Percentiles rank a stretch among this genome's conserved stretches.
These are phyloP conservation scores for Drosophila tripunctata DNA, from an alignment of 2,888 invertebrate genomes.

Conservation along the genomic window DNA sequence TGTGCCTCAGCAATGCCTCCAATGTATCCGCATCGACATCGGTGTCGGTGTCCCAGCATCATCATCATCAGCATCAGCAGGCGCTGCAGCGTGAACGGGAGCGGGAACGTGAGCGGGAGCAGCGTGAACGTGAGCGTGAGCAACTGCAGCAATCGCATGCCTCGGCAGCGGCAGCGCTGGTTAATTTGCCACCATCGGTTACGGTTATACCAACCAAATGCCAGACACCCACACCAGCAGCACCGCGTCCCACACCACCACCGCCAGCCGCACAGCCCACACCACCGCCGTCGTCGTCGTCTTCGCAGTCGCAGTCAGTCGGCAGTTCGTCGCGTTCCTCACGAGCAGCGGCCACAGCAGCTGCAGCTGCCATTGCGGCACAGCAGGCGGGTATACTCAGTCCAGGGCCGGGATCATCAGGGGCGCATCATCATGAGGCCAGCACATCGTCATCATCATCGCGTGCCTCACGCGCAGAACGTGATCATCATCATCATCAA, in stretches of 20 bases:
- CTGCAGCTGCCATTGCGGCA: constrained; percentile 68
- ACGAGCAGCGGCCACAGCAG: constrained; percentile 74
- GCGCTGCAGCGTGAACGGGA: constrained; percentile 82
- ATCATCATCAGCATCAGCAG: constrained; percentile 43
- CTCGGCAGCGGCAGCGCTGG: constrained; percentile 72
- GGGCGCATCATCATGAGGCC: constrained; percentile 72
- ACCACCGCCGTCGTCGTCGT: constrained; percentile 81
- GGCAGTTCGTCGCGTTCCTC: constrained; percentile 80
- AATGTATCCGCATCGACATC: constrained; percentile 53
- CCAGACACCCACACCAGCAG: constrained; percentile 84
- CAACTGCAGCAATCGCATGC: constrained; percentile 66
- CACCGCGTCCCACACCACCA: constrained; percentile 86
- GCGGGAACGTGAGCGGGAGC: constrained; percentile 83
- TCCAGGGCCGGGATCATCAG: constrained; percentile 67
- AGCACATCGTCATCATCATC: constrained; percentile 45
- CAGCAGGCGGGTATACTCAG: constrained; percentile 67
- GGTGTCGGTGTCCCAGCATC: too few relatives aligned
- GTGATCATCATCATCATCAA: constrained; percentile 69
- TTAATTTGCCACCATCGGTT: constrained; percentile 81
- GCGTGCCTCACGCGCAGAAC: constrained; percentile 70
- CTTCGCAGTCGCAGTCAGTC: too few relatives aligned
- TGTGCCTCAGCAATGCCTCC: constrained; percentile 45
- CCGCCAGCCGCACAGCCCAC: constrained; percentile 66
- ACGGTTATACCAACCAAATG: constrained; percentile 83
- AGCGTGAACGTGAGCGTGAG: constrained; percentile 81